Evolutionary conservation across 2,888 invertebrate species (phyloP), one percentile per base, ranked within the genome.

Genomic region (Physocephala rufipes): DNA sequence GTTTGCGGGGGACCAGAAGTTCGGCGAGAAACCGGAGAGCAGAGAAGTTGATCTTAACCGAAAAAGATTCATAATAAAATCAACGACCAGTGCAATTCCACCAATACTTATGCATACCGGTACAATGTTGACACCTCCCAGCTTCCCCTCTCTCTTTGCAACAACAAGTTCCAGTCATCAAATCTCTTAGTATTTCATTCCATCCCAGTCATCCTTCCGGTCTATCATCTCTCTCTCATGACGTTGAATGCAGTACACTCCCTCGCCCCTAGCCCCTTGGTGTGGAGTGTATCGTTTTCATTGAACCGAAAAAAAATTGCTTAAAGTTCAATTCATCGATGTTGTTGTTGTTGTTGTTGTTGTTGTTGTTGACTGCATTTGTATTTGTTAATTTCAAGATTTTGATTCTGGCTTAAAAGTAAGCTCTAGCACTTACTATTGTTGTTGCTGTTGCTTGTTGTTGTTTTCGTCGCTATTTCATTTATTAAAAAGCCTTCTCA

Each of bases 351-450:
- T 69, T 19, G 62, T 64, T 61, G 59, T 51, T 63, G 59, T 67
- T 67, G 2, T 49, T 65, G 45, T 66, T 47, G 47, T 64, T 64
- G 43, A 26, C 43, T 4, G 24, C 30, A 47, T 26, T 15, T 36
- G 13, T 76, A 74, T 68, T 77, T 76, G 68, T 67, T 74, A 64
- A 67, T 71, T 51, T 61, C 30, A 26, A 24, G 55, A n/a, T 70
- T 61, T 74, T 73, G 64, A 67, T 71, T 74, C 72, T 72, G 59
- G 61, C 36, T 36, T 61, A 19, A 65, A 71, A 21, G 55, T 45
- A 16, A 45, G 26, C 24, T 75, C 55, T 58, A 13, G 61, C 28
- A 26, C 1, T 30, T 47, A 49, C 24, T 45, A 21, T 61, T 67
- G 58, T 71, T 68, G 63, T 61, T 64, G 49, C 49, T 62, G 30